Evolutionary conservation across 1,140 invertebrate species (phyloP), one percentile per base, ranked within the genome.

Genomic region (Leptinotarsa undecemlineata): DNA sequence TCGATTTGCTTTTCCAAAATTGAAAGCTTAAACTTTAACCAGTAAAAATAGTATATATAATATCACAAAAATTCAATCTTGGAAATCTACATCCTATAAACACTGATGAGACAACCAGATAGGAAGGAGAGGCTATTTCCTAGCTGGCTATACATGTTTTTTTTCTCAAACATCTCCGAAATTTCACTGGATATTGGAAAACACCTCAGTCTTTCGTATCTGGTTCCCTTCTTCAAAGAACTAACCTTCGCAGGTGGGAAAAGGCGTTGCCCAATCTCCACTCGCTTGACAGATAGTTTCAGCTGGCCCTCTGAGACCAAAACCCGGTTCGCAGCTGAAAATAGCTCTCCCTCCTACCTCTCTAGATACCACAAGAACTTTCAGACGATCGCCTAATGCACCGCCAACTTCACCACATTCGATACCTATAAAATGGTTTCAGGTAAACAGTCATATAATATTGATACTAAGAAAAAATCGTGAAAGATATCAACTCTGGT

Each of bases 261-360:
- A 90, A 0, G 91, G 89, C 60, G 88, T 87, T 1, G 92, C 91
- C 95, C 95, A 96, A 82, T 94, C 90, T 20, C 94, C 95, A 74
- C 88, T 91, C 3, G 91, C 89, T 79, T 92, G 87, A 83, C 95
- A 97, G 17, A 92, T 89, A 8, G 93, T 90, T 83, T 94, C 92
- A 5, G 89, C 82, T 1, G 91, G 87, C 0, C 95, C 95, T 47
- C 89, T 85, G n/a, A 96, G 86, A 33, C 92, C 92, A 85, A 90
- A 95, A 33, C 95, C 94, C 60, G 91, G 88, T 4, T 91, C 87
- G 84, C 95, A 97, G 57, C 90, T 91, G 87, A 95, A 95, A 60
- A 92, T 90, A 17, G 92, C 93, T 62, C 90, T 86, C 0, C 93
- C 93, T 11, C 93, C 93, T 67, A 94, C 92, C 75, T 92, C 91